Conservation (phyloP, 2,888 invertebrate genomes). For the Tipula lateralis region DNA sequence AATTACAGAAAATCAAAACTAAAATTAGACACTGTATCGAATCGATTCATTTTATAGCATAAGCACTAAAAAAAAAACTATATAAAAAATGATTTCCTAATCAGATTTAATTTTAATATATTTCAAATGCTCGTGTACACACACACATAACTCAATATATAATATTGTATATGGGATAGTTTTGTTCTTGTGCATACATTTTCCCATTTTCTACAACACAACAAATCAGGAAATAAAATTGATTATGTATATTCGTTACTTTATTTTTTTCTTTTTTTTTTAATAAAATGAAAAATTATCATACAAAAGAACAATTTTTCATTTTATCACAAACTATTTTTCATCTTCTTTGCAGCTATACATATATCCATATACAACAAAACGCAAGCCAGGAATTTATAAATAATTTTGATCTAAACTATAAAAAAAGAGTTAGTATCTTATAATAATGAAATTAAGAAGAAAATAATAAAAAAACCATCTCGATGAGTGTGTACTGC, state of each 20-base stretch:
- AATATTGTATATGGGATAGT: neutral
- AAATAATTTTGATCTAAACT: constrained; percentile 15
- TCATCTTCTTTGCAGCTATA: neutral
- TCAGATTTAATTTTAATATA: neutral
- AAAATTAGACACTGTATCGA: neutral
- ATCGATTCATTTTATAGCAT: neutral
- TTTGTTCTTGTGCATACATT: neutral
- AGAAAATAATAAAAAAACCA: neutral
- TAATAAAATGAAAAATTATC: neutral
- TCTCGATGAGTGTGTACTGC: neutral
- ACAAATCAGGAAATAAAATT: constrained; percentile 24
- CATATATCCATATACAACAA: neutral
- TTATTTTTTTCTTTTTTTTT: neutral
- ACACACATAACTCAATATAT: neutral
- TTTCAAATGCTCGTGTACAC: neutral
- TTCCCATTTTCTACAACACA: constrained; percentile 8
- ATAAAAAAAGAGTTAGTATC: neutral
- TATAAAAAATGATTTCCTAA: neutral
- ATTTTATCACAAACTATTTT: constrained; percentile 24
- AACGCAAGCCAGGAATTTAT: constrained; percentile 8
- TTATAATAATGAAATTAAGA: constrained; percentile 19
- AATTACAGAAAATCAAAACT: neutral
- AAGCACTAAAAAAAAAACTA: neutral
- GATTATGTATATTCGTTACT: constrained; percentile 9
- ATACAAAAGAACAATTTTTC: constrained; percentile 24